Percentiles rank a stretch among this genome's conserved stretches.
Evolutionary conservation across 1,140 invertebrate species (phyloP).

Genomic region (Ptiloglossa arizonensis): DNA sequence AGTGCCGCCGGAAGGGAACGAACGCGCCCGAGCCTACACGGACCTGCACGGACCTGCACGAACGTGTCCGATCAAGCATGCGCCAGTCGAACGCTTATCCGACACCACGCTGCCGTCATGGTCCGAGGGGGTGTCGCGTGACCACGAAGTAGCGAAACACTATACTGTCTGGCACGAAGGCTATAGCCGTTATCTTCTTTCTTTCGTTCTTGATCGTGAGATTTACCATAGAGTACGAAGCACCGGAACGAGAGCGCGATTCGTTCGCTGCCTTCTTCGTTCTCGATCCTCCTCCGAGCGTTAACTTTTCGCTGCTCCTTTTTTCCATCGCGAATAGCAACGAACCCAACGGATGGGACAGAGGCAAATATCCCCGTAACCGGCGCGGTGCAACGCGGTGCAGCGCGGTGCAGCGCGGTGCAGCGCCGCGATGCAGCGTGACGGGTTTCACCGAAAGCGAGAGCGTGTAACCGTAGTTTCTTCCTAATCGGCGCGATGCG

Average conservation of each 20-base stretch:
- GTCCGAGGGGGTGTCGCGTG: conserved; percentile 63
- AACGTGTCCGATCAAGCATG: conserved; percentile 34
- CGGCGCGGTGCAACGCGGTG: too few relatives aligned
- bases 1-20: conserved; percentile 1
- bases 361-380: conserved; percentile 6
- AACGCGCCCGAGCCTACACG: neutral
- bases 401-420: too few relatives aligned
- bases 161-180: conserved; percentile 65
- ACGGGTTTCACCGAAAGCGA: conserved; percentile 61
- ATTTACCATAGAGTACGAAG: conserved; percentile 47
- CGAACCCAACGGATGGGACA: conserved; percentile 1
- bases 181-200: conserved; percentile 60
- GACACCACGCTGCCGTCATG: conserved; percentile 54
- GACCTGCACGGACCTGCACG: conserved; percentile 16
- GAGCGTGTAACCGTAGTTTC: conserved; percentile 29
- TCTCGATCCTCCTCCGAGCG: conserved; percentile 41
- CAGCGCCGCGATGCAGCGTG: conserved; percentile 2
- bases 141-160: conserved; percentile 63
- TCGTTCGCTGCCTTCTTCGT: conserved; percentile 6
- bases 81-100: conserved; percentile 40
- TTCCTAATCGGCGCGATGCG: conserved; percentile 43
- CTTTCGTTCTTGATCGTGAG: conserved; percentile 56
- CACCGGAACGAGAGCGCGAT: conserved; percentile 44
- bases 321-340: conserved; percentile 23
- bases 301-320: conserved; percentile 25